Conservation (phyloP, 2,797 vertebrate species). For the Neomorphus geoffroyi region DNA sequence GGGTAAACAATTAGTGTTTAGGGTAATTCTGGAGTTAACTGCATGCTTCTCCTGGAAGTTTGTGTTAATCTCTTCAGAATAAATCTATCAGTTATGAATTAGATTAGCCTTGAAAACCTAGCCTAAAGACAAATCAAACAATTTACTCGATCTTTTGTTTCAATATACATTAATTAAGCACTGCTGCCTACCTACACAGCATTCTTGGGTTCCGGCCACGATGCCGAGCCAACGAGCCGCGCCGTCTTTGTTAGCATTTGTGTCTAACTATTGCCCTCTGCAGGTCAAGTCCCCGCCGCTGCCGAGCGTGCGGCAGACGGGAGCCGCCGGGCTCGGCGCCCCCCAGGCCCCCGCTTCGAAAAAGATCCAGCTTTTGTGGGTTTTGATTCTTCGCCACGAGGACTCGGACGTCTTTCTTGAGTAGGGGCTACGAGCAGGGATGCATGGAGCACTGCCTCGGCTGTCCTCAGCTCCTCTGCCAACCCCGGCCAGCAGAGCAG, state of each 20-base stretch:
- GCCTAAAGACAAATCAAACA: slow-evolving; percentile 78
- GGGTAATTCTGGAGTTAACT: slow-evolving; percentile 63
- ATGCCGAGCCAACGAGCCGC: slow-evolving; percentile 59
- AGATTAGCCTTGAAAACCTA: slow-evolving; percentile 72
- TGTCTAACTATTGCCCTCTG: slow-evolving; percentile 84
- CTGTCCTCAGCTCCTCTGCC: background rate
- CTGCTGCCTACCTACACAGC: slow-evolving; percentile 76
- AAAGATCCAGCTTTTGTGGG: slow-evolving; percentile 2
- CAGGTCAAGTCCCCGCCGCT: slow-evolving; percentile 72
- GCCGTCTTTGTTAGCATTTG: slow-evolving; percentile 69
- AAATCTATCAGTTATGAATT: slow-evolving; percentile 63
- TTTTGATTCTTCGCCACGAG: background rate
- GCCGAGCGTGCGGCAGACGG: slow-evolving; percentile 3
- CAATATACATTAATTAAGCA: slow-evolving; percentile 80
- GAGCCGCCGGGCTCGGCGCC: background rate
- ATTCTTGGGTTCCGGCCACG: slow-evolving; percentile 73
- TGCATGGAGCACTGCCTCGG: background rate
- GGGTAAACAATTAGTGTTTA: slow-evolving; percentile 58
- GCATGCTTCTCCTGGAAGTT: slow-evolving; percentile 67
- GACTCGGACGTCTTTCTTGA: background rate
- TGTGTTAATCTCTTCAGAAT: slow-evolving; percentile 61
- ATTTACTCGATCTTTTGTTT: slow-evolving; percentile 81
- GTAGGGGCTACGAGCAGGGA: background rate
- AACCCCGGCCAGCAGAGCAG: background rate
- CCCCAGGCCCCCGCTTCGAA: background rate